Evolutionary conservation across 2,113 vertebrate genomes (phyloP), one percentile per base, ranked within the genome.

Genomic region (Poecile atricapillus): DNA sequence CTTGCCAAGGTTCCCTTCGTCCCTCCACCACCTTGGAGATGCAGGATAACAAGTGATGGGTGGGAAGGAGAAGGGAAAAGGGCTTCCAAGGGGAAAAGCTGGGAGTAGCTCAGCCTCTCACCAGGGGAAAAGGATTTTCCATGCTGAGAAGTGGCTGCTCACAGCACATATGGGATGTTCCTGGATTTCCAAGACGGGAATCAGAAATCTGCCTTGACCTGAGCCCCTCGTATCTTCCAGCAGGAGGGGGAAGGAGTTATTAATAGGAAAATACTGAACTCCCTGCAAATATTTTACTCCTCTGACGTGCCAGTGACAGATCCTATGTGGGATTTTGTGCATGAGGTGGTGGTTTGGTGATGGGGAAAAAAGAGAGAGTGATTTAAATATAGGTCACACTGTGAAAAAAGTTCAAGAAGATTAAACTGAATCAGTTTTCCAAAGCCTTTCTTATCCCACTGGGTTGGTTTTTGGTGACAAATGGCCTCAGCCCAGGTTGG

Each of bases 271-370:
- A 85, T 95, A 60, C 56, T 68, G 65, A 94, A 47, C 33, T 87
- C 11, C 79, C 62, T 91, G 84, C 52, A 75, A 78, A 64, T 78
- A n/a, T 55, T 93, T 84, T 75, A 31, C 49, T 93, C 60, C 84
- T 93, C 90, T 84, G 90, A 94, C 83, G 87, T 96, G 81, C 69
- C 39, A 64, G 87, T 93, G 93, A 89, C 93, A 94, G 93, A 84
- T 90, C 90, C 92, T 79, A 20, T 69, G 95, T 94, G 95, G 87
- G 93, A 87, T 93, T 95, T 87, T 35, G 39, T 92, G 83, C 10
- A 13, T 63, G 86, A 95, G 82, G 53, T 90, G 70, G 74, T 79
- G 64, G 18, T 90, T 90, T 94, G 87, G 63, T 74, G 67, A 86
- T 47, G 55, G 85, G 28, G 2, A 20, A 67, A 83, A 64, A 22